phyloP scores from a whole-genome alignment of 2,888 invertebrate genomes.

The Tenthredo amoena region DNA sequence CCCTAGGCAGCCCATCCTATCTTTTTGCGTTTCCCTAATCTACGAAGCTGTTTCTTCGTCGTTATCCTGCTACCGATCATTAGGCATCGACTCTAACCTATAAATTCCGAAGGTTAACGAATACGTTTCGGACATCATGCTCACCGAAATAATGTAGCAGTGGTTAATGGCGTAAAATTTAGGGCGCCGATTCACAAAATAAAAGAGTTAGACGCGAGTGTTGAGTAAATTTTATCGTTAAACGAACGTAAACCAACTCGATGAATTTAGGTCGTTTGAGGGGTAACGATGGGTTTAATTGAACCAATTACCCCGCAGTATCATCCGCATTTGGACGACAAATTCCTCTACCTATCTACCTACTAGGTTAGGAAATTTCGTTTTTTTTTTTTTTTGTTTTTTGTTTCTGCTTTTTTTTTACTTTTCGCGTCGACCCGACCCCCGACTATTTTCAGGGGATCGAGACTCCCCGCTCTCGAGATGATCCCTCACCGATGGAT shows the following conservation, averaged over 20 bases:
- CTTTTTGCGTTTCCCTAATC: slow-evolving; percentile 2
- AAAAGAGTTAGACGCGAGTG: neutral
- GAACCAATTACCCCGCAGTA: slow-evolving; percentile 25
- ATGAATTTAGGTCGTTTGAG: slow-evolving; percentile 31
- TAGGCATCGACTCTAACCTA: too few species aligned
- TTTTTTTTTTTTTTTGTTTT: neutral
- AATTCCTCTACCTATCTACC: neutral
- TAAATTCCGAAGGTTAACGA: neutral
- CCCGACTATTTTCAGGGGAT: neutral
- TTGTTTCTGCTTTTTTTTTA: neutral
- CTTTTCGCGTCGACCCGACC: too few species aligned
- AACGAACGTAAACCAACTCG: slow-evolving; percentile 42
- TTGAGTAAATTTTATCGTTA: slow-evolving; percentile 19
- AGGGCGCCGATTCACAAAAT: neutral
- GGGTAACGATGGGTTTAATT: slow-evolving; percentile 42
- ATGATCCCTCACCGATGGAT: slow-evolving; percentile 21
- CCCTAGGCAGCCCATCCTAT: neutral
- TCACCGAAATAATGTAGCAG: neutral
- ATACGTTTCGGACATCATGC: neutral
- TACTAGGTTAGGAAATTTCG: neutral
- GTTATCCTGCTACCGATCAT: neutral
- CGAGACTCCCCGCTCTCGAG: neutral
- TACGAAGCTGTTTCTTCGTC: neutral
- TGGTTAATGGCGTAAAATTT: neutral
- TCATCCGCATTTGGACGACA: neutral